Evolutionary conservation across 1,140 invertebrate genomes (phyloP).

Genomic region (Conus ventricosus): DNA sequence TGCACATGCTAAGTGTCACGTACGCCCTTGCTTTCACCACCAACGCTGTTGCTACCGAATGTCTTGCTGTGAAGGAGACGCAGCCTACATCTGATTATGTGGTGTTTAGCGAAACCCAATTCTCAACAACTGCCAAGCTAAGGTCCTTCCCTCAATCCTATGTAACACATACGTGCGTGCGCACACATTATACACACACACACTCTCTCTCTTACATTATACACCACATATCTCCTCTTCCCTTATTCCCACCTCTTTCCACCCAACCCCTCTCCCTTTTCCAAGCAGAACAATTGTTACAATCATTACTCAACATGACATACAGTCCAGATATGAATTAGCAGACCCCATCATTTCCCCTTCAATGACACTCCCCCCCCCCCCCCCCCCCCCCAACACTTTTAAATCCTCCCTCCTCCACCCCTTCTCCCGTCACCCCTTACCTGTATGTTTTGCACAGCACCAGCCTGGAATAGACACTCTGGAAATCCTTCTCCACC

Average conservation of each 20-base stretch:
- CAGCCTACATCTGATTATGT: not conserved
- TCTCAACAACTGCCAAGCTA: too few species aligned
- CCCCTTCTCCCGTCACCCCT: not conserved
- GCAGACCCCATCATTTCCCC: not conserved
- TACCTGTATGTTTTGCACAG: constrained; percentile 97
- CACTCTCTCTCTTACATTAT: too few species aligned
- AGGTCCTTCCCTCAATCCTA: not conserved
- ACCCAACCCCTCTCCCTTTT: too few species aligned
- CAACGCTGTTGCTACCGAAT: not conserved
- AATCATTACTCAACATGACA: too few species aligned
- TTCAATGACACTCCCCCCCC: too few species aligned
- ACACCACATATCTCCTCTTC: too few species aligned
- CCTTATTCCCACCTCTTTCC: too few species aligned
- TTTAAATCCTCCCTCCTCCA: too few species aligned
- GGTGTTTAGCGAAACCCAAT: not conserved
- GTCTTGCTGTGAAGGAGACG: not conserved
- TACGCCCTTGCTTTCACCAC: not conserved
- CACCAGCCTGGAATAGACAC: constrained; percentile 96
- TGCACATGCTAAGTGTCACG: constrained; percentile 3
- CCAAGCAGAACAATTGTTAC: too few species aligned
- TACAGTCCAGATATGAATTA: not conserved
- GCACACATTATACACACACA: too few species aligned
- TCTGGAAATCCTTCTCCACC: constrained; percentile 98
- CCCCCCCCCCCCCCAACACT: too few species aligned
- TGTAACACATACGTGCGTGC: too few species aligned